These are phyloP conservation scores for Centroberyx gerrardi DNA, from an alignment of 2,797 vertebrate species.

Conservation along the genomic window DNA sequence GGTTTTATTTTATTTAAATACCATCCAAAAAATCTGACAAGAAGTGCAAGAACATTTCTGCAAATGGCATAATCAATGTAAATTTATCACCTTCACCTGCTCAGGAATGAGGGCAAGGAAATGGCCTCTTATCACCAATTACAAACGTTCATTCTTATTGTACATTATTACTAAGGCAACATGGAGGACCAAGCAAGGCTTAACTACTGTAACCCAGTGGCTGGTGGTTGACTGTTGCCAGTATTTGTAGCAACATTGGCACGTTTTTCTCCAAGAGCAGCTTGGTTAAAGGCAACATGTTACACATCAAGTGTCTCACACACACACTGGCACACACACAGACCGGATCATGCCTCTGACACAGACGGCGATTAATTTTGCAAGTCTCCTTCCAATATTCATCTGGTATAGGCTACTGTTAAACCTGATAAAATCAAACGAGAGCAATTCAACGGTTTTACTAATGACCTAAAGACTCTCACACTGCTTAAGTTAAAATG, in stretches of 20 bases:
- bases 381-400: constrained; percentile 26
- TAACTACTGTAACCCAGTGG: constrained; percentile 59
- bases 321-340: constrained; percentile 19
- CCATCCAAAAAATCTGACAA: constrained; percentile 53
- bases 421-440: constrained; percentile 56
- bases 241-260: constrained; percentile 67
- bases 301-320: constrained; percentile 65
- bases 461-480: not conserved
- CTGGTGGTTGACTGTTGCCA: constrained; percentile 71
- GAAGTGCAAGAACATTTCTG: constrained; percentile 65
- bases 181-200: constrained; percentile 78
- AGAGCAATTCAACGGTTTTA: constrained; percentile 35
- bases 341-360: constrained; percentile 51
- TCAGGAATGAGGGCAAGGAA: constrained; percentile 48
- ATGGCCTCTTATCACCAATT: constrained; percentile 42
- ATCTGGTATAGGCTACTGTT: constrained; percentile 36
- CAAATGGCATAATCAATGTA: constrained; percentile 52
- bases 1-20: constrained; percentile 67
- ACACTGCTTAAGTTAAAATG: constrained; percentile 24
- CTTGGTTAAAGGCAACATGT: constrained; percentile 85
- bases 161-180: constrained; percentile 86
- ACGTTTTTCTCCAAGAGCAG: constrained; percentile 60
- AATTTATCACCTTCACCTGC: constrained; percentile 40
- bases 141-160: constrained; percentile 79
- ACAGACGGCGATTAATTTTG: constrained; percentile 47